phyloP scores from a whole-genome alignment of 2,797 vertebrate species.

The Australoheros facetus region DNA sequence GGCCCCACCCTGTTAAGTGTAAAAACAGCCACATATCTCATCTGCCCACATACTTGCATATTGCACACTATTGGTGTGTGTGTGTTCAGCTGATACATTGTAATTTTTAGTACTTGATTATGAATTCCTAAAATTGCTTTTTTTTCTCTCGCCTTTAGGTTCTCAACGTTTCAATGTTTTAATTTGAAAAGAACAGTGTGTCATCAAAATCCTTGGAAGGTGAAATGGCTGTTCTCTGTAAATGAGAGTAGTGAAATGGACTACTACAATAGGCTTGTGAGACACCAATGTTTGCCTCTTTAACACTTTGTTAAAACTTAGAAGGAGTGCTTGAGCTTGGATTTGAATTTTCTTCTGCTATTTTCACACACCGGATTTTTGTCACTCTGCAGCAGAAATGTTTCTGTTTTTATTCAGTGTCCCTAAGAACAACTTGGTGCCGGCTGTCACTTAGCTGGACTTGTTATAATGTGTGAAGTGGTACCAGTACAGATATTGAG shows the following conservation, averaged over 20 bases:
- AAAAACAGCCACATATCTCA: background rate
- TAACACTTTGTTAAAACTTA: slow-evolving; percentile 53
- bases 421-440: slow-evolving; percentile 29
- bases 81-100: background rate
- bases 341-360: slow-evolving; percentile 59
- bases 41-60: background rate
- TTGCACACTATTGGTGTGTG: background rate
- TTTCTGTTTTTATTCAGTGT: slow-evolving; percentile 18
- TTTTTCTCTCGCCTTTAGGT: slow-evolving; percentile 79
- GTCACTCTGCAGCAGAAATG: slow-evolving; percentile 24
- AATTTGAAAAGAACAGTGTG: slow-evolving; percentile 78
- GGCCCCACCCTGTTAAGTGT: background rate
- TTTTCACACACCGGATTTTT: slow-evolving; percentile 53
- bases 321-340: slow-evolving; percentile 39
- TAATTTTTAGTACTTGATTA: background rate
- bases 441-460: slow-evolving; percentile 12
- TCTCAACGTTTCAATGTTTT: slow-evolving; percentile 98
- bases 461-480: background rate
- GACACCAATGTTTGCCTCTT: slow-evolving; percentile 72
- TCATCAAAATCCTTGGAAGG: slow-evolving; percentile 24
- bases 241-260: slow-evolving; percentile 41
- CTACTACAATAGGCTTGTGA: slow-evolving; percentile 49
- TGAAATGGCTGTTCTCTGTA: slow-evolving; percentile 43
- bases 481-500: slow-evolving; percentile 16
- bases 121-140: background rate